Conservation (phyloP, 1,140 invertebrate genomes). For the Magallana gigas region DNA sequence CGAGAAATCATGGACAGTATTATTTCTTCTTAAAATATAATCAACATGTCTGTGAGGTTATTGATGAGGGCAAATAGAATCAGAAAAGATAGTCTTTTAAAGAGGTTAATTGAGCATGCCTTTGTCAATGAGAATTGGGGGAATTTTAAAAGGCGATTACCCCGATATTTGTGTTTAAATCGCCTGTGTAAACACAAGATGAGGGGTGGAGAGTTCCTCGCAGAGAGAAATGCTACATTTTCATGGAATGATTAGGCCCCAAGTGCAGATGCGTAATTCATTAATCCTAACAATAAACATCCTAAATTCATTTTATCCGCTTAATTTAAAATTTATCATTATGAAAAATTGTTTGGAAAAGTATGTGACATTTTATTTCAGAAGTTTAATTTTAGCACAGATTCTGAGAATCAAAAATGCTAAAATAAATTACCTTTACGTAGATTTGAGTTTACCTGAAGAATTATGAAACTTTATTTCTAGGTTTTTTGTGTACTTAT, state of each 20-base stretch:
- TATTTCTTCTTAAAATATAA: background rate
- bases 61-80: constrained; percentile 28
- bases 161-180: constrained; percentile 31
- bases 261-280: constrained; percentile 1
- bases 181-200: constrained; percentile 10
- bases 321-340: background rate
- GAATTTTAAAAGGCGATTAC: constrained; percentile 33
- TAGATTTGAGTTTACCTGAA: no score
- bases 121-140: constrained; percentile 26
- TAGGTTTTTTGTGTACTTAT: no score
- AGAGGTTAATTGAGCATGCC: constrained; percentile 23
- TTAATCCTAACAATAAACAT: constrained; percentile 3
- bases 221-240: constrained; percentile 16
- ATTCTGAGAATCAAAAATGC: no score
- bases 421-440: no score
- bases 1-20: no score
- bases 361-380: no score
- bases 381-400: no score
- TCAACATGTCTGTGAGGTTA: background rate
- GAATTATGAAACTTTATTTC: no score
- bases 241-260: background rate
- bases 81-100: constrained; percentile 3
- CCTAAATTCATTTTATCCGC: background rate
- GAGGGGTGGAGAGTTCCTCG: background rate
- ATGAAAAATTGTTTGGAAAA: background rate